phyloP scores from a whole-genome alignment of 2,113 vertebrate genomes.

The Nipponia nippon region DNA sequence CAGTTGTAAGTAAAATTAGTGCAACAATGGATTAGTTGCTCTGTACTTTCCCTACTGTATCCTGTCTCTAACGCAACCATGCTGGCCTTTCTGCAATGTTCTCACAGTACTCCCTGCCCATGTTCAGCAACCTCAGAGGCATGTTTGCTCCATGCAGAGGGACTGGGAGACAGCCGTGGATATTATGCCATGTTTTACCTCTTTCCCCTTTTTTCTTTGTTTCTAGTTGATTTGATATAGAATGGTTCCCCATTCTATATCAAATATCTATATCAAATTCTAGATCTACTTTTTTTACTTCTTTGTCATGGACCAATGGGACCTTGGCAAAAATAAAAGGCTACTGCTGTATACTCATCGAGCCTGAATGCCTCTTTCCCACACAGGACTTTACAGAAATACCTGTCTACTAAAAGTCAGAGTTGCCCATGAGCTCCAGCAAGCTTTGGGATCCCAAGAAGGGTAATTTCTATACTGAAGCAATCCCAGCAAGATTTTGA shows the following conservation, averaged over 20 bases:
- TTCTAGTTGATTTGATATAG: background rate
- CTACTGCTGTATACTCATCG: background rate
- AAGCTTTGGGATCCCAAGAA: background rate
- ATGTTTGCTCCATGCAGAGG: slow-evolving; percentile 29
- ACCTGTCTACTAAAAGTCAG: background rate
- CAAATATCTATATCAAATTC: too few relatives aligned
- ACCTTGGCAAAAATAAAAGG: background rate
- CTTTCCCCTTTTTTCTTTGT: slow-evolving; percentile 37
- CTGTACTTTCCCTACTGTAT: slow-evolving; percentile 1
- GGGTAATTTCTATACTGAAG: background rate
- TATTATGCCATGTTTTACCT: slow-evolving; percentile 16
- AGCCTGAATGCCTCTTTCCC: slow-evolving; percentile 50
- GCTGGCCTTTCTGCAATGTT: background rate
- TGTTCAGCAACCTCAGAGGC: background rate
- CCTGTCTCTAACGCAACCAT: slow-evolving; percentile 37
- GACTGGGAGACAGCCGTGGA: background rate
- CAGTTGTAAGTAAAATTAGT: slow-evolving; percentile 52
- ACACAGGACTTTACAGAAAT: background rate
- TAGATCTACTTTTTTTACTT: background rate
- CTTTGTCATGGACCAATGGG: background rate
- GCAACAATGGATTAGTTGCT: background rate
- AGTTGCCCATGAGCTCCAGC: background rate
- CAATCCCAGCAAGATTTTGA: background rate
- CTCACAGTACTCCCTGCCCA: slow-evolving; percentile 34
- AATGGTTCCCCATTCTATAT: too few relatives aligned